Evolutionary conservation across 1,140 invertebrate species (phyloP).

Genomic region (Sesamia nonagrioides): DNA sequence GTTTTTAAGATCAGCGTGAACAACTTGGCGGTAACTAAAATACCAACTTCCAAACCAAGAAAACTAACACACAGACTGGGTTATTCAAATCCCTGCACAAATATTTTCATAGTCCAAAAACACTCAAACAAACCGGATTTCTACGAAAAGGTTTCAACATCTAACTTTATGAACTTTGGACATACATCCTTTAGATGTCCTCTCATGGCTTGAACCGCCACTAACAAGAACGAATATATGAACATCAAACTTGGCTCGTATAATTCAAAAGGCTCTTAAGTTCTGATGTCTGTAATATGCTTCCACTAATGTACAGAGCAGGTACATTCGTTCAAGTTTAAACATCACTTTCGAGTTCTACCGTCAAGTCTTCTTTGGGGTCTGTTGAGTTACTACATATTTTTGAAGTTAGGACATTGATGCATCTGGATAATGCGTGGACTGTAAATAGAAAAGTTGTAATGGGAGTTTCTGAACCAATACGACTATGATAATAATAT

Average conservation of each 20-base stretch:
- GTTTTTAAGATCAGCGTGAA: too few species aligned
- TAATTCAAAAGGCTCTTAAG: conserved; percentile 60
- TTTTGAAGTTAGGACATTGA: conserved; percentile 11
- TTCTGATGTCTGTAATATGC: conserved; percentile 53
- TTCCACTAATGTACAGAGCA: conserved; percentile 50
- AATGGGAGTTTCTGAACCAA: not conserved
- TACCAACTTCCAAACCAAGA: too few species aligned
- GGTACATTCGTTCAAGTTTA: conserved; percentile 48
- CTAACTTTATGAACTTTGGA: not conserved
- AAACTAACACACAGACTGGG: too few species aligned
- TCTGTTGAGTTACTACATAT: conserved; percentile 4
- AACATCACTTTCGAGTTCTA: conserved; percentile 18
- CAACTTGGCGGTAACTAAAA: too few species aligned
- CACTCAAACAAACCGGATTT: not conserved
- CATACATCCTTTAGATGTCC: not conserved
- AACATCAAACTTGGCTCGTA: conserved; percentile 61
- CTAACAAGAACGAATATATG: conserved; percentile 50
- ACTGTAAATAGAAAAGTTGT: not conserved
- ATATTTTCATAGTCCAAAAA: conserved; percentile 1
- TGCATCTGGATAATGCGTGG: not conserved
- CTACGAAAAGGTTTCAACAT: not conserved
- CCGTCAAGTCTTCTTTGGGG: conserved; percentile 1
- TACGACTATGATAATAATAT: not conserved
- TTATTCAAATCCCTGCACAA: not conserved
- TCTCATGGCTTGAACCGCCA: conserved; percentile 39